These are phyloP conservation scores for Trachops cirrhosus DNA, from an alignment of 2,797 vertebrate genomes.

Conservation along the genomic window DNA sequence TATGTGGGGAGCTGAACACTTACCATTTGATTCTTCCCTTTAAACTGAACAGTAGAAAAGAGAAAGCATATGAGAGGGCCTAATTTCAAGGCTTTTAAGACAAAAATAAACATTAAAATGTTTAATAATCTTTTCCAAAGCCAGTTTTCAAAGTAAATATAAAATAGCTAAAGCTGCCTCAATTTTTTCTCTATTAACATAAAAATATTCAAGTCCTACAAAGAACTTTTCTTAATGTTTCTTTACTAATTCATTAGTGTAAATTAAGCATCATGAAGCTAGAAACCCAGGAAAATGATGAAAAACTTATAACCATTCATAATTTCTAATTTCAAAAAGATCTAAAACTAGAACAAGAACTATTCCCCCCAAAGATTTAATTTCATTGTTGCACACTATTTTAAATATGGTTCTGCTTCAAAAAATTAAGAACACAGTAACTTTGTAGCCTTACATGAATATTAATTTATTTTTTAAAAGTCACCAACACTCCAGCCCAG, in stretches of 20 bases:
- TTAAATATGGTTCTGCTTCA: background rate
- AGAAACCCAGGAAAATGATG: background rate
- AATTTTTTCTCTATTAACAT: background rate
- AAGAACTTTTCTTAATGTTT: background rate
- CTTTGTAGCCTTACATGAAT: background rate
- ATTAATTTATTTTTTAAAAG: background rate
- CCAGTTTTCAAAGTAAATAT: conserved; percentile 37
- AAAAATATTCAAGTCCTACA: background rate
- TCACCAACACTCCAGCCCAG: background rate
- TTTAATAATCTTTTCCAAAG: conserved; percentile 58
- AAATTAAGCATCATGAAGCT: background rate
- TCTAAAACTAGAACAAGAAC: background rate
- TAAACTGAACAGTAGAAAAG: conserved; percentile 79
- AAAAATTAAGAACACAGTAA: background rate
- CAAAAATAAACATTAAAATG: conserved; percentile 77
- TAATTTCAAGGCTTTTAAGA: conserved; percentile 79
- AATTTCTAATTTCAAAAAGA: background rate
- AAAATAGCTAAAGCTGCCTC: background rate
- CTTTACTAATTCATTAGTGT: background rate
- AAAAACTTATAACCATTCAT: background rate
- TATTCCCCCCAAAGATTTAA: background rate
- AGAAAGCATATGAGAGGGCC: conserved; percentile 65
- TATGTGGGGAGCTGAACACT: conserved; percentile 66
- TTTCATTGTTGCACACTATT: background rate
- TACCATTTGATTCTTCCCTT: conserved; percentile 79